Evolutionary conservation across 1,140 invertebrate species (phyloP).

Genomic region (Helicoverpa armigera): DNA sequence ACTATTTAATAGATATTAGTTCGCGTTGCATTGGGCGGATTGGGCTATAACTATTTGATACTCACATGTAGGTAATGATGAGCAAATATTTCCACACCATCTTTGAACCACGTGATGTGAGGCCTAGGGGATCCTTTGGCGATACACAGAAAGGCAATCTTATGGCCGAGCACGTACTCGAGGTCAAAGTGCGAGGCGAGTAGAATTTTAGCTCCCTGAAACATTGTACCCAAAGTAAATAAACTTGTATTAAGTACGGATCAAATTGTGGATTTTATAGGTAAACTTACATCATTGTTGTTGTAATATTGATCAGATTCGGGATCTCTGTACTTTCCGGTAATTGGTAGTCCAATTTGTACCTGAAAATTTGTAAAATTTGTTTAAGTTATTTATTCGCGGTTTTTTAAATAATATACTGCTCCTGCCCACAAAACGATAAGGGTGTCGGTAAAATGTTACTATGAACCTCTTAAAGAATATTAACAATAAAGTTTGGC

Average conservation of each 20-base stretch:
- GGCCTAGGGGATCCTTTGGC: conserved; percentile 94
- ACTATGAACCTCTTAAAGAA: no score
- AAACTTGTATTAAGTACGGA: not conserved
- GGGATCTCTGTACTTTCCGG: conserved; percentile 94
- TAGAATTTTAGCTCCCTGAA: conserved; percentile 96
- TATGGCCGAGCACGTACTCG: conserved; percentile 97
- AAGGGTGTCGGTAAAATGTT: no score
- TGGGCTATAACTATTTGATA: conserved; percentile 51
- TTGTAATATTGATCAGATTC: conserved; percentile 96
- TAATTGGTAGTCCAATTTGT: conserved; percentile 94
- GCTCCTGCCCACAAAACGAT: no score
- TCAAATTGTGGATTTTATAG: not conserved
- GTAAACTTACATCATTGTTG: conserved; percentile 92
- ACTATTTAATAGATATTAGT: no score
- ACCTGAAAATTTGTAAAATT: conserved; percentile 83
- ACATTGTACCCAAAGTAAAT: not conserved
- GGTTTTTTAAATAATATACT: not conserved
- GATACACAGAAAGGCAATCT: conserved; percentile 96
- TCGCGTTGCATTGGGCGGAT: not conserved
- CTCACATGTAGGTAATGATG: conserved; percentile 96
- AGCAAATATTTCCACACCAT: conserved; percentile 95
- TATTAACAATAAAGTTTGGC: no score
- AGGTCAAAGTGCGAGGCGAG: conserved; percentile 96
- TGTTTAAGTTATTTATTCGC: not conserved
- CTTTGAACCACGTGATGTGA: conserved; percentile 97